Percentiles rank a stretch among this genome's conserved stretches.
Evolutionary conservation across 2,888 invertebrate genomes (phyloP).

Genomic region (Heteropelma amictum): DNA sequence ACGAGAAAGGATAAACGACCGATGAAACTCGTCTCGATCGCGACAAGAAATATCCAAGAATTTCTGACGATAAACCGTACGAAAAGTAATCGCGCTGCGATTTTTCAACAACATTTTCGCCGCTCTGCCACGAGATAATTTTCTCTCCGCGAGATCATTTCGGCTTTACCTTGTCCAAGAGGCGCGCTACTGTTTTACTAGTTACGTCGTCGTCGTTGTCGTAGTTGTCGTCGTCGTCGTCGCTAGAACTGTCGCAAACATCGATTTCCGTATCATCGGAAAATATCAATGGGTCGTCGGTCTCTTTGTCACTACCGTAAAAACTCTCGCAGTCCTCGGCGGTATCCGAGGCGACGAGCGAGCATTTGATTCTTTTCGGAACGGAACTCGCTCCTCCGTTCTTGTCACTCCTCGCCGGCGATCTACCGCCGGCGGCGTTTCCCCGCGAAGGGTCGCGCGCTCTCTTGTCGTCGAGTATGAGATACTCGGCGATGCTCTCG

Average conservation of each 20-base stretch:
- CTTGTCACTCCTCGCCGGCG: conserved; percentile 36
- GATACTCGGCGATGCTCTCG: conserved; percentile 72
- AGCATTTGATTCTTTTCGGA: conserved; percentile 56
- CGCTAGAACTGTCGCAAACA: conserved; percentile 74
- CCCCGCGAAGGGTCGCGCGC: too few relatives aligned
- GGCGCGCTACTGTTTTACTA: conserved; percentile 71
- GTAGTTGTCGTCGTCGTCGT: conserved; percentile 72
- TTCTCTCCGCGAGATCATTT: neutral
- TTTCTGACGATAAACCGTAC: too few relatives aligned
- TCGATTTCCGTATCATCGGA: conserved; percentile 82
- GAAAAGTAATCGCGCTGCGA: too few relatives aligned
- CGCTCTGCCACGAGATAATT: too few relatives aligned
- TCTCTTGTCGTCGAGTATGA: conserved; percentile 74
- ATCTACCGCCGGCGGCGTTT: too few relatives aligned
- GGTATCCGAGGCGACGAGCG: conserved; percentile 65
- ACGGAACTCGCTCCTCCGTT: conserved; percentile 40
- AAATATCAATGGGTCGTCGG: conserved; percentile 81
- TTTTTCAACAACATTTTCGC: neutral
- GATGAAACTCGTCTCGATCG: neutral
- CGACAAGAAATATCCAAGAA: too few relatives aligned
- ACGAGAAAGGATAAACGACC: neutral
- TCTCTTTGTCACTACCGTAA: conserved; percentile 82
- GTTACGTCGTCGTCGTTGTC: conserved; percentile 75
- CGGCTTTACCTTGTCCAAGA: conserved; percentile 71
- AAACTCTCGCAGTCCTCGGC: conserved; percentile 80